A percentile compares a stretch with the other conserved stretches of the same genome.
phyloP scores from a whole-genome alignment of 2,113 vertebrate species.

The Melanotaenia duboulayi region DNA sequence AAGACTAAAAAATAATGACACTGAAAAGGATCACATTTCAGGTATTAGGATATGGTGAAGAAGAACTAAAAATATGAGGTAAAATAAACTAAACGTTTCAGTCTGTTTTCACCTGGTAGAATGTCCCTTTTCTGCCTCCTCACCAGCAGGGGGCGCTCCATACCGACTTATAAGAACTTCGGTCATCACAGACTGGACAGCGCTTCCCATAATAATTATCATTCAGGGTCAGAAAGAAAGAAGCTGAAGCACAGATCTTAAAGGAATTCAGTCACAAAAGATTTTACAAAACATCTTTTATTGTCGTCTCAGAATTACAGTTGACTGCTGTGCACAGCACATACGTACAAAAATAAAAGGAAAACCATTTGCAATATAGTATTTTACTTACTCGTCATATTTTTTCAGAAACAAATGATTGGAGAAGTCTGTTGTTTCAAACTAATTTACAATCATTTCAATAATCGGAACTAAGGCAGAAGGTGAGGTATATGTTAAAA shows the following conservation, averaged over 20 bases:
- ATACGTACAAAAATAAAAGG: slow-evolving; percentile 96
- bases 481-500: slow-evolving; percentile 89
- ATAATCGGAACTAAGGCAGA: slow-evolving; percentile 87
- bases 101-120: background rate
- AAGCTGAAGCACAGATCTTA: background rate
- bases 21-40: no score
- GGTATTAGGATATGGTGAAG: no score
- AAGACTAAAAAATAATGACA: no score
- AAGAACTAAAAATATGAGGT: no score
- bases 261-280: slow-evolving; percentile 50
- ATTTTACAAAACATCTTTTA: slow-evolving; percentile 88
- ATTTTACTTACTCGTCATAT: slow-evolving; percentile 78
- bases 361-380: slow-evolving; percentile 87
- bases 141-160: slow-evolving; percentile 51
- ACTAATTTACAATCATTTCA: slow-evolving; percentile 88
- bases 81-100: no score
- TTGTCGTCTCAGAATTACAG: slow-evolving; percentile 89
- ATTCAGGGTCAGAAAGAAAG: background rate
- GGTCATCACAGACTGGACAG: no score
- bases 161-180: background rate
- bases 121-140: background rate
- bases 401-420: slow-evolving; percentile 88
- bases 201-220: background rate
- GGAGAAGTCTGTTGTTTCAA: slow-evolving; percentile 86
- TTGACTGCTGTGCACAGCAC: slow-evolving; percentile 96